Percentiles rank a stretch among this genome's conserved stretches.
phyloP scores from a whole-genome alignment of 2,113 vertebrate species.

The Rafetus swinhoei region DNA sequence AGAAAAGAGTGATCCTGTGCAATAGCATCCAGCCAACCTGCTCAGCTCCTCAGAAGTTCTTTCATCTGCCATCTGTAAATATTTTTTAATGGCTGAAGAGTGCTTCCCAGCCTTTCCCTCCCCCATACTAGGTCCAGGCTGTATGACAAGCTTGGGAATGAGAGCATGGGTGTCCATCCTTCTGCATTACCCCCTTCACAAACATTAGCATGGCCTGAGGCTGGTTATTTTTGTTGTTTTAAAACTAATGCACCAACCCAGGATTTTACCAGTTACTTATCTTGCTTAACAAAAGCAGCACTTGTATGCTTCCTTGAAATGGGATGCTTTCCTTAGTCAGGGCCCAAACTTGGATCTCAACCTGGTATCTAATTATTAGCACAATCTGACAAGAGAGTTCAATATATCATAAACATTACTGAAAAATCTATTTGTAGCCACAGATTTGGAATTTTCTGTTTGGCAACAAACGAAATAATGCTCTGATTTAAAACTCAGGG shows the following conservation, averaged over 20 bases:
- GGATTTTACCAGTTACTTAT: background rate
- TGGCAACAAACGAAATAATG: background rate
- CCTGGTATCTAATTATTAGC: background rate
- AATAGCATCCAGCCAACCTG: background rate
- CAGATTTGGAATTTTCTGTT: background rate
- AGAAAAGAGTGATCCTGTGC: background rate
- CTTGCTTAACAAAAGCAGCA: rapidly evolving
- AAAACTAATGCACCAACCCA: rapidly evolving
- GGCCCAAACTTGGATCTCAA: rapidly evolving
- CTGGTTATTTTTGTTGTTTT: background rate
- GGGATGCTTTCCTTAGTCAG: background rate
- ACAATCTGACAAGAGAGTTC: background rate
- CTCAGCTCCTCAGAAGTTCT: background rate
- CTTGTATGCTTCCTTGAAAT: background rate
- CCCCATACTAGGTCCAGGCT: background rate
- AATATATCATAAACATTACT: background rate
- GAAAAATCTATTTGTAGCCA: background rate
- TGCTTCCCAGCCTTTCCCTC: background rate
- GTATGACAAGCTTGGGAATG: background rate
- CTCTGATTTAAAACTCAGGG: background rate
- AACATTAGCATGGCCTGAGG: background rate
- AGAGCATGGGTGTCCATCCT: background rate
- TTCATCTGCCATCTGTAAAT: background rate
- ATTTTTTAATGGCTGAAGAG: background rate
- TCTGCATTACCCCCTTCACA: background rate